Base-by-base conservation (phyloP, 2,113 vertebrate genomes). In the Anhinga anhinga region DNA sequence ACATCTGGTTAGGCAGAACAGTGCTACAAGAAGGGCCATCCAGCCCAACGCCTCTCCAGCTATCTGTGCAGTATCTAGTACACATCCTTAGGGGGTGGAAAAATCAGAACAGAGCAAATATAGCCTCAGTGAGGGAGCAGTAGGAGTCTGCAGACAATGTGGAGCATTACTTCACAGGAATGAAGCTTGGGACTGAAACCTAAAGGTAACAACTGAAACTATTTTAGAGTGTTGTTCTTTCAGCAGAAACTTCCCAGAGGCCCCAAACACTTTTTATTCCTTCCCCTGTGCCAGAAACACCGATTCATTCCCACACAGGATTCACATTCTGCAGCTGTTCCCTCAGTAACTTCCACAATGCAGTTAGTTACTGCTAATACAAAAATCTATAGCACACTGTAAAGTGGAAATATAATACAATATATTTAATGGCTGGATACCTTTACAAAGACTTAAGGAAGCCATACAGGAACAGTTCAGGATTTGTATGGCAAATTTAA, bases 301-400 rank as follows among this genome's bases (percentile, higher is more conserved):
- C 90, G 55, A 82, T 80, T 95, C 87, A 32, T 90, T 90, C 92
- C 87, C 59, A 70, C 85, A 82, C 84, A 94, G 70, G 62, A 88
- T 94, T 91, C 95, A 90, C 90, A 93, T 95, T 72, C 93, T 85
- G 85, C 96, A 96, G 87, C 93, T 96, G 87, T 80, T 96, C 90
- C 79, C 85, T 93, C 96, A 88, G 9, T 94, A 96, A 84, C 84
- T 94, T 96, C 55, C 78, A 76, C 91, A 94, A 65, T 87, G 58
- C 66, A 55, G 89, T 96, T 93, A 96, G 95, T 91, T 94, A 96
- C 85, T 93, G 93, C 84, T 93, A 93, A 94, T 73, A 80, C 90
- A 93, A 84, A 96, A 93, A 94, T 69, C 90, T 80, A 90, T 69
- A 86, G 78, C 87, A 25, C 20, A 0, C 71, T 58, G 67, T 94